A percentile compares a stretch with the other conserved stretches of the same genome.
phyloP scores from a whole-genome alignment of 2,888 invertebrate genomes.

The Nephrocerus scutellatus region DNA sequence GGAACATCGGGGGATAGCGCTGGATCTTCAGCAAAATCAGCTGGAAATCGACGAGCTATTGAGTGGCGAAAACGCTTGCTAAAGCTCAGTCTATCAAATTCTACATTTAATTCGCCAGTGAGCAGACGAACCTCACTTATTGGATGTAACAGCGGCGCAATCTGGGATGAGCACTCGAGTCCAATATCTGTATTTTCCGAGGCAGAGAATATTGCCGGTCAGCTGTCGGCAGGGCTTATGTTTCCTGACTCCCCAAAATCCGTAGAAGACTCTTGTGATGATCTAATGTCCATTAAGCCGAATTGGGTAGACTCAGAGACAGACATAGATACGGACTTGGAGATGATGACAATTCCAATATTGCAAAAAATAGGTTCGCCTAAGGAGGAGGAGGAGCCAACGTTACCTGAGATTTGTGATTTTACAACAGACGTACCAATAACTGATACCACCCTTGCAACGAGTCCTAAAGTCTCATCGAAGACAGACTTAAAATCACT shows the following conservation, averaged over 20 bases:
- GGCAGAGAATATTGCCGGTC: conserved; percentile 24
- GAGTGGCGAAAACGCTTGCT: conserved; percentile 28
- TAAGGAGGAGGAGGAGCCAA: conserved; percentile 1
- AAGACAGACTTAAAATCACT: too few species aligned
- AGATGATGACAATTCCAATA: conserved; percentile 32
- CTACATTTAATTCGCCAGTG: conserved; percentile 26
- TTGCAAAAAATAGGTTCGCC: conserved; percentile 26
- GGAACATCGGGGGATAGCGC: conserved; percentile 55
- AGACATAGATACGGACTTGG: conserved; percentile 31
- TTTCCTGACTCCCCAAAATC: conserved; percentile 27
- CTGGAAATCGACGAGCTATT: conserved; percentile 30
- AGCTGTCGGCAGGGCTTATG: conserved; percentile 16
- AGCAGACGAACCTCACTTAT: conserved; percentile 10
- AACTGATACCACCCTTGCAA: too few species aligned
- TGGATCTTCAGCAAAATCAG: conserved; percentile 59
- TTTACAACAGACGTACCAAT: too few species aligned
- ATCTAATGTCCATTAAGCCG: conserved; percentile 23
- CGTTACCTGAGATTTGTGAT: too few species aligned
- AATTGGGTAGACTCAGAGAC: conserved; percentile 28
- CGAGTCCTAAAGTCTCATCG: conserved; percentile 19
- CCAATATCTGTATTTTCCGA: conserved; percentile 21
- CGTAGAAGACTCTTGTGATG: conserved; percentile 28
- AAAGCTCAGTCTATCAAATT: conserved; percentile 31
- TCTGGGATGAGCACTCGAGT: conserved; percentile 14
- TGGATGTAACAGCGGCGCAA: conserved; percentile 1